Evolutionary conservation across 2,888 invertebrate genomes (phyloP), one percentile per base, ranked within the genome.

Genomic region (Norana najaformis): DNA sequence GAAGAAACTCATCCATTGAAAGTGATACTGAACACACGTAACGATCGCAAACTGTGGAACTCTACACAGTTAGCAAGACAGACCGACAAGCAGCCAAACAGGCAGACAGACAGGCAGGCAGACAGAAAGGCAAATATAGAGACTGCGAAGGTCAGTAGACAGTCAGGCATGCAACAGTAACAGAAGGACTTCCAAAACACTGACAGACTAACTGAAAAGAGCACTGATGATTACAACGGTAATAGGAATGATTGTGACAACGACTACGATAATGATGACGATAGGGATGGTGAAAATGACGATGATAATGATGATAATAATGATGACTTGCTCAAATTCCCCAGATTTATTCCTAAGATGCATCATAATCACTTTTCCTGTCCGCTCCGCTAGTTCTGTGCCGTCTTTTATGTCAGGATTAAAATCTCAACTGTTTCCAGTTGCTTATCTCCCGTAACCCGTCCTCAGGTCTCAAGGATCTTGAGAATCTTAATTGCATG

Each of bases 281-380:
- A 89, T 30, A 47, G 13, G n/a, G 30, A 82, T 37, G 53, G 37
- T 83, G 89, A 34, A 37, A 37, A 83, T 89, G 89, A 83, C 36
- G 89, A 83, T 35, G 83, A 89, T 83, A 83, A 83, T 83, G 89
- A 89, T 83, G 89, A 83, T 23, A 23, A 47, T 6, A 23, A 47
- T 6, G 47, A 47, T 6, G 47, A 41, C 5, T 41, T 41, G 41
- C 41, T 41, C 18, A 41, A 41, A 13, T 23, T 47, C 47, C 47
- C 4, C 47, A 47, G 23, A 23, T 47, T 39, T 47, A 23, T 20
- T 47, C 23, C 47, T 16, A 23, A 1, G 4, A 47, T 47, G 47
- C 11, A 20, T 47, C 47, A 23, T 37, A 83, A 89, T 37, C 47
- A 6, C 20, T 23, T n/a, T n/a, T n/a, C n/a, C n/a, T n/a, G n/a